phyloP scores from a whole-genome alignment of 2,797 vertebrate species.

The Sebastes ruberrimus region DNA sequence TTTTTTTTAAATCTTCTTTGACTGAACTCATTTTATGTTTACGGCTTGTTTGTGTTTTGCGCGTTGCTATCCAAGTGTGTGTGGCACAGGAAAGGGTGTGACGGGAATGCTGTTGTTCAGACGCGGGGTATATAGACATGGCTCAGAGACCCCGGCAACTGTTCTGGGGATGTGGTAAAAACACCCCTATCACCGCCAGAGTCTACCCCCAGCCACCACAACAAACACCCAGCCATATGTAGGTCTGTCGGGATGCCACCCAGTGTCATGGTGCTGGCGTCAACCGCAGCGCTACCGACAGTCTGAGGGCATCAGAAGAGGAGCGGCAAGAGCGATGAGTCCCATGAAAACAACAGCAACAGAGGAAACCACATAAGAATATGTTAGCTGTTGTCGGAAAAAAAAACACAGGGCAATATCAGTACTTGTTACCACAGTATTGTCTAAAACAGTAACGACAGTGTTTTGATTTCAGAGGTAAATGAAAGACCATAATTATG shows the following conservation, averaged over 20 bases:
- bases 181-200: slow-evolving; percentile 57
- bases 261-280: slow-evolving; percentile 63
- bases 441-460: slow-evolving; percentile 24
- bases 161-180: slow-evolving; percentile 71
- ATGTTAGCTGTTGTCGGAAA: not conserved
- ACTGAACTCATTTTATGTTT: slow-evolving; percentile 50
- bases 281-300: slow-evolving; percentile 50
- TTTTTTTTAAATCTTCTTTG: slow-evolving; percentile 29
- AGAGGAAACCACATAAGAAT: slow-evolving; percentile 43
- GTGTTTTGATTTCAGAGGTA: slow-evolving; percentile 41
- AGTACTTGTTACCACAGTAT: slow-evolving; percentile 6
- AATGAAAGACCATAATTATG: slow-evolving; percentile 39
- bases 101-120: slow-evolving; percentile 60
- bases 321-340: slow-evolving; percentile 16
- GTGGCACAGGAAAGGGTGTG: slow-evolving; percentile 67
- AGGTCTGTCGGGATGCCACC: slow-evolving; percentile 71
- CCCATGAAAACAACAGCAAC: slow-evolving; percentile 40
- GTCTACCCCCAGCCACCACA: slow-evolving; percentile 67
- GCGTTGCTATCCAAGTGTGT: slow-evolving; percentile 59
- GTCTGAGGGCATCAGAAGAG: slow-evolving; percentile 53
- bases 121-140: slow-evolving; percentile 49
- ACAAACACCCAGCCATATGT: slow-evolving; percentile 72
- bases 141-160: slow-evolving; percentile 57
- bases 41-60: slow-evolving; percentile 42
- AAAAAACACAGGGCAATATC: slow-evolving; percentile 1